Evolutionary conservation across 2,113 vertebrate species (phyloP).

Genomic region (Mesoclemmys tuberculata): DNA sequence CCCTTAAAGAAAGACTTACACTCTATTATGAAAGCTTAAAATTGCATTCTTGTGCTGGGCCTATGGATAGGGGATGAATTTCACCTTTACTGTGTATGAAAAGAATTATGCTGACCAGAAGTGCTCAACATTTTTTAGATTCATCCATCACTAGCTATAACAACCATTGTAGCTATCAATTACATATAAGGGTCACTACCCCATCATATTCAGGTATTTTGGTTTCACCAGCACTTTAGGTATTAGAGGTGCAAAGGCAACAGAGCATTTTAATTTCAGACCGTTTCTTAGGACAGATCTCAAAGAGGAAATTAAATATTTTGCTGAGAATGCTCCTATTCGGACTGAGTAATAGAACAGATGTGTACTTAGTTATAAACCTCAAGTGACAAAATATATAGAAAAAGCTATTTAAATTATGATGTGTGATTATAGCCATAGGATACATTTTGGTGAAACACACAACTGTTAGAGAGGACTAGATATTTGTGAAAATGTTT

Average conservation of each 20-base stretch:
- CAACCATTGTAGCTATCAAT: background rate
- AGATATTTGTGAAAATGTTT: background rate
- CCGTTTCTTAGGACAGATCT: background rate
- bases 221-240: background rate
- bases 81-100: background rate
- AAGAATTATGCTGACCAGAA: background rate
- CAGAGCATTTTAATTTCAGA: background rate
- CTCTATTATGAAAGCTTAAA: background rate
- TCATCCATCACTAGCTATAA: background rate
- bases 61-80: background rate
- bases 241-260: background rate
- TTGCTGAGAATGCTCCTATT: background rate
- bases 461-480: background rate
- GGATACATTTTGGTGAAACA: background rate
- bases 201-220: background rate
- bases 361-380: background rate
- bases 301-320: background rate
- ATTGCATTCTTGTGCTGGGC: accelerated
- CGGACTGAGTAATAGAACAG: accelerated
- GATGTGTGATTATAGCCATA: background rate
- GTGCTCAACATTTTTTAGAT: background rate
- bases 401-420: accelerated
- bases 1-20: too few relatives aligned
- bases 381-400: background rate
- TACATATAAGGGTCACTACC: background rate